These are phyloP conservation scores for Paracentrotus lividus DNA, from an alignment of 53 echinoderm and acorn worm species.

Conservation along the genomic window DNA sequence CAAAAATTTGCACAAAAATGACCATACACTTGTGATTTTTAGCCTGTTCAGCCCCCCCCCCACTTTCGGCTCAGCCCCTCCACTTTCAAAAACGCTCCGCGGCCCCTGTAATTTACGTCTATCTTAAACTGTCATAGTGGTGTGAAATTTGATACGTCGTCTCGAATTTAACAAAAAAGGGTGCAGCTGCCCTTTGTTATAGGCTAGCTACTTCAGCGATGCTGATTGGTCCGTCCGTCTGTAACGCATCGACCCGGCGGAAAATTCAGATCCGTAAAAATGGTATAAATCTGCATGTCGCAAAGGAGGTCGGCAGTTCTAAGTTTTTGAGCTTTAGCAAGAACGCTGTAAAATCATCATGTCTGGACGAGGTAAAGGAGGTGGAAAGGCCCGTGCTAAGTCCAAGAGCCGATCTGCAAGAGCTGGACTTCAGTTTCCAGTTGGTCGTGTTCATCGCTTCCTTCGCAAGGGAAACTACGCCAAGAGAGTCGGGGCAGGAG, in stretches of 20 bases:
- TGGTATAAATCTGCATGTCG: constrained; percentile 40
- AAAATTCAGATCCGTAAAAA: background rate
- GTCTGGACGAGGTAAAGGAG: constrained; percentile 95
- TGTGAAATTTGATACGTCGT: background rate
- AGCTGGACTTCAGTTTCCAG: constrained; percentile 94
- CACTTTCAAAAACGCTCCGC: too few relatives aligned
- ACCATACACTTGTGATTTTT: too few relatives aligned
- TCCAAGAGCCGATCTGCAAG: constrained; percentile 87
- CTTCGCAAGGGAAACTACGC: constrained; percentile 92
- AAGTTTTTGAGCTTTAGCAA: background rate
- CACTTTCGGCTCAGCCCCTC: too few relatives aligned
- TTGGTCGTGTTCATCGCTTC: constrained; percentile 94
- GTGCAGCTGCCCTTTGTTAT: background rate
- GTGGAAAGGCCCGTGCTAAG: constrained; percentile 82
- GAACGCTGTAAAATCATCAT: constrained; percentile 77
- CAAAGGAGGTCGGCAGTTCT: background rate
- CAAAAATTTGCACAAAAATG: too few relatives aligned
- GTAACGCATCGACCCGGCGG: background rate
- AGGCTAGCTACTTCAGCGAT: background rate
- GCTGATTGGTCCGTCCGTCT: constrained; percentile 2
- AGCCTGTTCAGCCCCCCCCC: too few relatives aligned
- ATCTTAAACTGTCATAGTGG: too few relatives aligned
- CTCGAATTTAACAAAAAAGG: too few relatives aligned
- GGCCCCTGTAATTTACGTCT: too few relatives aligned
- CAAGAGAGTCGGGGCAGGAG: constrained; percentile 86